Base-by-base conservation (phyloP, 2,797 vertebrate species). In the Crocodylus rhombifer region DNA sequence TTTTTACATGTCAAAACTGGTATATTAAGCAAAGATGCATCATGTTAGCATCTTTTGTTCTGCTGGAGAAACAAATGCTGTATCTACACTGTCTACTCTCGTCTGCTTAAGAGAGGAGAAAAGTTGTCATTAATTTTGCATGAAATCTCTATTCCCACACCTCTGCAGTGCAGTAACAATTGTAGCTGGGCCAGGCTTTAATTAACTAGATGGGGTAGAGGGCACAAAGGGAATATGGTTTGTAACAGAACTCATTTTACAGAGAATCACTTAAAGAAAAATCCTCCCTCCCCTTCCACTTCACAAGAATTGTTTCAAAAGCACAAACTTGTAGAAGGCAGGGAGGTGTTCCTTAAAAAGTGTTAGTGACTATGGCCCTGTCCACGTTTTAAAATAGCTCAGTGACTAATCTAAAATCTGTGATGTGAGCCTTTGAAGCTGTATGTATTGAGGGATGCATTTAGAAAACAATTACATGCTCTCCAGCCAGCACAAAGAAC, bases 91-190 rank as follows among this genome's bases (percentile, higher is more conserved):
- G 26, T 73, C 14, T 57, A 12, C 6, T 33, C 25, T 30, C 84
- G n/a, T 61, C n/a, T 11, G 7, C 6, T 88, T 30, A 75, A 74
- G 6, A 0, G 0, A 23, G 0, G 1, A 2, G 33, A 14, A 61
- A 42, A 64, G 12, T 14, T 1, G 1, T 15, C 6, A 3, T 61
- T 60, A n/a, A 20, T 64, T 88, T 69, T 65, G 77, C 33, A 69
- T 1, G 2, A 79, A 77, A 74, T 6, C 17, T 58, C 71, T 78
- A 76, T 16, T 6, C 15, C 11, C 30, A 79, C 16, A 33, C 10
- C 13, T 88, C 74, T 84, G 79, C 63, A 69, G 36, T 1, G 13
- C 79, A 73, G 51, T 4, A 71, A 63, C 1, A 2, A 33, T 28
- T 84, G 69, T 77, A 83, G 83, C n/a, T 51, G 58, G 58, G 83